phyloP scores from a whole-genome alignment of 2,888 invertebrate genomes.

The Clivina fossor region DNA sequence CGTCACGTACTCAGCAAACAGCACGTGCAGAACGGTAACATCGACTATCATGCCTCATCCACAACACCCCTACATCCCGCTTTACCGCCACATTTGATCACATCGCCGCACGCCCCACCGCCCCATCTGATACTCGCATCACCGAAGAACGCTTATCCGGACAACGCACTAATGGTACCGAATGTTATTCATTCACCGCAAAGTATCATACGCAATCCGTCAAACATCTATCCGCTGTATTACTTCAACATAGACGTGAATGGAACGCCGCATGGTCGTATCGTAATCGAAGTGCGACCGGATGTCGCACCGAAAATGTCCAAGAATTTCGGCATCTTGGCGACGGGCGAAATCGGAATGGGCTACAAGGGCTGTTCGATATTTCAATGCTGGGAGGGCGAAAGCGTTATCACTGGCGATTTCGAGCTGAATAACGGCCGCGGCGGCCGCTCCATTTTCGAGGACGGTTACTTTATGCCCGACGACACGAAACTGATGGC shows the following conservation, averaged over 20 bases:
- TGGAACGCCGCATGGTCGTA: slow-evolving; percentile 68
- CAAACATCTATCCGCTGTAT: slow-evolving; percentile 68
- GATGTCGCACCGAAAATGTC: slow-evolving; percentile 82
- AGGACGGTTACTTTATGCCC: slow-evolving; percentile 77
- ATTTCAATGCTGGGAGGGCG: slow-evolving; percentile 81
- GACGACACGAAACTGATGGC: slow-evolving; percentile 78
- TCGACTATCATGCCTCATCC: slow-evolving; percentile 53
- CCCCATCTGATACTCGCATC: slow-evolving; percentile 49
- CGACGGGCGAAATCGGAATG: slow-evolving; percentile 72
- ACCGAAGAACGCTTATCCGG: slow-evolving; percentile 50
- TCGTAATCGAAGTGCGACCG: slow-evolving; percentile 75
- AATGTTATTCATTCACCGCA: slow-evolving; percentile 57
- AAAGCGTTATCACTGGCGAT: slow-evolving; percentile 80
- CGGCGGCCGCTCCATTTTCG: slow-evolving; percentile 75
- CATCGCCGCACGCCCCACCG: slow-evolving; percentile 43
- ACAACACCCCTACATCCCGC: slow-evolving; percentile 48
- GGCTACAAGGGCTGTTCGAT: slow-evolving; percentile 79
- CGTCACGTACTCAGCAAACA: slow-evolving; percentile 64
- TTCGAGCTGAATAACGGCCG: slow-evolving; percentile 80
- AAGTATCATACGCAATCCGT: slow-evolving; percentile 57
- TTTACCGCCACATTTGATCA: slow-evolving; percentile 47
- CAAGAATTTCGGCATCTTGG: slow-evolving; percentile 72
- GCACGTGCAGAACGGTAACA: slow-evolving; percentile 57
- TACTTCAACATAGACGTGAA: slow-evolving; percentile 77
- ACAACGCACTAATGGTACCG: slow-evolving; percentile 51